phyloP scores from a whole-genome alignment of 2,888 invertebrate species.

The Temnothorax ravouxi region DNA sequence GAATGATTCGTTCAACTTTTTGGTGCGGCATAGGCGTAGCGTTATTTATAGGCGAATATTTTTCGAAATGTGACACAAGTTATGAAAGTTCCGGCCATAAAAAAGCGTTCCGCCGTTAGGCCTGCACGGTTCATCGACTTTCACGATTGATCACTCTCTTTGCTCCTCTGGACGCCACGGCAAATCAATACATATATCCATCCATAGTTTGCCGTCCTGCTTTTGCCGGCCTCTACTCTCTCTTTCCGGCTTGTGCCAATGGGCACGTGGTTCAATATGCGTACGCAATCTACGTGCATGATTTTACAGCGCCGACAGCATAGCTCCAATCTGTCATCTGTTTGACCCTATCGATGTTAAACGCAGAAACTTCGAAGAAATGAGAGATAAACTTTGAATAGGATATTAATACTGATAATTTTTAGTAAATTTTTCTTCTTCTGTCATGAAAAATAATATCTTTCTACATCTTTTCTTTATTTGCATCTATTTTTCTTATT shows the following conservation, averaged over 20 bases:
- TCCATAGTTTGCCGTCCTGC: conserved; percentile 55
- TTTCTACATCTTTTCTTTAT: background rate
- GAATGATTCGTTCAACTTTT: conserved; percentile 34
- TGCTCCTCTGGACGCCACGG: conserved; percentile 55
- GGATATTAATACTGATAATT: background rate
- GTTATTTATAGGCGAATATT: background rate
- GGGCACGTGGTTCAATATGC: background rate
- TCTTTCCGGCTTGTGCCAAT: conserved; percentile 22
- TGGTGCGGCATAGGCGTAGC: background rate
- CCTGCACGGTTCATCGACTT: conserved; percentile 66
- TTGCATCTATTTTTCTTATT: background rate
- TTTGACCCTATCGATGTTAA: background rate
- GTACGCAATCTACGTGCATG: conserved; percentile 9
- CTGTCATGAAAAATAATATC: background rate
- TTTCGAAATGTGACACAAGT: conserved; percentile 25
- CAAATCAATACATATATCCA: conserved; percentile 72
- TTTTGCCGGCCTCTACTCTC: conserved; percentile 41
- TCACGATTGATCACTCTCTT: conserved; percentile 72
- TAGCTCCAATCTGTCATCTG: background rate
- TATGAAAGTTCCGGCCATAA: conserved; percentile 47
- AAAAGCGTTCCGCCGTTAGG: conserved; percentile 44
- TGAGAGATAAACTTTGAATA: background rate
- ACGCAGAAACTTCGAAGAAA: background rate
- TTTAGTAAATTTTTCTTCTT: background rate
- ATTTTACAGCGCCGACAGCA: conserved; percentile 9